A percentile compares a stretch with the other conserved stretches of the same genome.
phyloP scores from a whole-genome alignment of 2,113 vertebrate genomes.

The Oryzias curvinotus region DNA sequence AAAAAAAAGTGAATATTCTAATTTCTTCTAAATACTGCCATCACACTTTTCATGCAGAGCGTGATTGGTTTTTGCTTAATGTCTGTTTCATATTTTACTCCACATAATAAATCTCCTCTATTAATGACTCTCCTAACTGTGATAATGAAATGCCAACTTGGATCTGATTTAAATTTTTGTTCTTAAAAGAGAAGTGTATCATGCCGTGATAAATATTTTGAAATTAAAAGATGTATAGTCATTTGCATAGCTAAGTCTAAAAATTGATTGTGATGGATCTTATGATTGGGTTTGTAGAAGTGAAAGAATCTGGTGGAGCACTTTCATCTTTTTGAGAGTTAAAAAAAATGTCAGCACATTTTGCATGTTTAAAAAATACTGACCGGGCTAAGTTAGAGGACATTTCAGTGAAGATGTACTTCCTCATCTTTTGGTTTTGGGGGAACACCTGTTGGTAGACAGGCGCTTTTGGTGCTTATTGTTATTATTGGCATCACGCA shows the following conservation, averaged over 20 bases:
- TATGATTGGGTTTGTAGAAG: not conserved
- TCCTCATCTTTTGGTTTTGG: not conserved
- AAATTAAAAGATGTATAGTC: not conserved
- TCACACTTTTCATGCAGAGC: not conserved
- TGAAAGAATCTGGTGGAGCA: not conserved
- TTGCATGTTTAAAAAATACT: too few species aligned
- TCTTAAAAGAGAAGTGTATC: not conserved
- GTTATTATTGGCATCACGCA: too few species aligned
- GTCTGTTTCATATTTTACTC: not conserved
- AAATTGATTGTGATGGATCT: not conserved
- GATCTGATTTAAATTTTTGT: not conserved
- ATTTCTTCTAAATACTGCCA: conserved; percentile 12
- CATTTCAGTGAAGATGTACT: not conserved
- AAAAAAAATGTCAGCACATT: too few species aligned
- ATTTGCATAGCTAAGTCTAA: not conserved
- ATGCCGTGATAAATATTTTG: not conserved
- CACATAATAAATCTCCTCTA: not conserved
- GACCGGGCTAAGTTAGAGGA: not conserved
- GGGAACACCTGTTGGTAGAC: not conserved
- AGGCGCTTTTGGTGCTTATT: too few species aligned
- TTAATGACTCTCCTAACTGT: not conserved
- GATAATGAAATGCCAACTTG: not conserved
- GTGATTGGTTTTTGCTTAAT: not conserved
- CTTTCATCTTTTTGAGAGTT: not conserved
- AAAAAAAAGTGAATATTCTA: conserved; percentile 18